Evolutionary conservation across 2,888 invertebrate genomes (phyloP).

Genomic region (Polymixis lichenea): DNA sequence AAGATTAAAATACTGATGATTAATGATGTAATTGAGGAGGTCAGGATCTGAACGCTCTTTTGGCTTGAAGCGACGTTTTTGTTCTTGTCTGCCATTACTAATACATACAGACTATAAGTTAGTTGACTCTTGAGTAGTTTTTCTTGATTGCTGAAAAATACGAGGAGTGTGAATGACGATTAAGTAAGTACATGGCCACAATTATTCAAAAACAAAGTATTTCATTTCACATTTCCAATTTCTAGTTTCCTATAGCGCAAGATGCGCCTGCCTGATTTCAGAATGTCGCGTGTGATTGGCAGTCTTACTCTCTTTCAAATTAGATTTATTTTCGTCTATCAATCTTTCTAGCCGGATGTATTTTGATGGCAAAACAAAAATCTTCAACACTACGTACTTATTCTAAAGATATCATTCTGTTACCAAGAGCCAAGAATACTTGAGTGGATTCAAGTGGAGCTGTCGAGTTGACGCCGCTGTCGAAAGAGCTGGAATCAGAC

Average conservation of each 20-base stretch:
- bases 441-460: slow-evolving; percentile 47
- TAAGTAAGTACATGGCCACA: not conserved
- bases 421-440: slow-evolving; percentile 44
- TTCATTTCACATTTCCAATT: too few species aligned
- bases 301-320: not conserved
- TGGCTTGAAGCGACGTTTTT: not conserved
- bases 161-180: too few species aligned
- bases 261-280: not conserved
- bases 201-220: not conserved
- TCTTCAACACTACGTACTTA: not conserved
- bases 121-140: not conserved
- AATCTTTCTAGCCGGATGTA: not conserved
- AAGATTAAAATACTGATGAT: not conserved
- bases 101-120: not conserved
- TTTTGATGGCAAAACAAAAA: slow-evolving; percentile 18
- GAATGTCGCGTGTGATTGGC: not conserved
- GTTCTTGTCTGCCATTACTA: not conserved
- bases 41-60: not conserved
- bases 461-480: slow-evolving; percentile 39
- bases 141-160: not conserved
- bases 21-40: not conserved
- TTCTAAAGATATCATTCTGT: slow-evolving; percentile 51
- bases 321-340: not conserved
- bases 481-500: slow-evolving; percentile 45
- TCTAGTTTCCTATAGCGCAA: too few species aligned